Base-by-base conservation (phyloP, 2,113 vertebrate species). In the Oxyura jamaicensis region DNA sequence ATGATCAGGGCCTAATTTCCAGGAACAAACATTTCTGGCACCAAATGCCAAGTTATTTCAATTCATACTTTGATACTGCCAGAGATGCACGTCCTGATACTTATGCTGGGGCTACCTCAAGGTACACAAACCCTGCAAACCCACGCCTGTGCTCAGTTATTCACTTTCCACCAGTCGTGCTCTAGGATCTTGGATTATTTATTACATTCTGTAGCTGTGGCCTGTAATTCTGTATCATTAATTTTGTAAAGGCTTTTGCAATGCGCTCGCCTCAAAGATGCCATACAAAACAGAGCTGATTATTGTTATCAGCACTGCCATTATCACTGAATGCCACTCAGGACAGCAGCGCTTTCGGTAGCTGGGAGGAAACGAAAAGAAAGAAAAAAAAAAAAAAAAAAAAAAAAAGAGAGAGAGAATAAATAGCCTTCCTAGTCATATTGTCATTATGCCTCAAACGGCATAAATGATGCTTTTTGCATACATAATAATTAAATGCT, bases 351-450 rank as follows among this genome's bases (percentile, higher is more conserved):
- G 3, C 29, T 85, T 58, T 39, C 46, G 4, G n/a, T 23, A 52
- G 36, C 20, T 8, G 31, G 28, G n/a, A 41, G 26, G 44, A 78
- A 74, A 2, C 16, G 20, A 46, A 59, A 55, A 5, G 2, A 18
- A 14, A 46, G 22, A 48, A 21, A 16, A 3, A 20, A 9, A 14
- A 19, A 3, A 12, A 9, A 1, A n/a, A n/a, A 48, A 21, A 16
- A 3, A 20, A 9, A 14, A 19, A 3, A 12, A 9, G n/a, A n/a
- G n/a, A n/a, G n/a, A n/a, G n/a, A n/a, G n/a, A 1, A 0, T 1
- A 14, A 36, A 60, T 21, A 6, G 2, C 17, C 16, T 90, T 81
- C 63, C 18, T 72, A 13, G 8, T 83, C 14, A 1, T 74, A 16
- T 42, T 88, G 11, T 48, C 63, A 33, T 71, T 66, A 46, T 59